A percentile compares a stretch with the other conserved stretches of the same genome.
Conservation (phyloP, 2,888 invertebrate genomes). For the Eucriotettix oculatus region DNA sequence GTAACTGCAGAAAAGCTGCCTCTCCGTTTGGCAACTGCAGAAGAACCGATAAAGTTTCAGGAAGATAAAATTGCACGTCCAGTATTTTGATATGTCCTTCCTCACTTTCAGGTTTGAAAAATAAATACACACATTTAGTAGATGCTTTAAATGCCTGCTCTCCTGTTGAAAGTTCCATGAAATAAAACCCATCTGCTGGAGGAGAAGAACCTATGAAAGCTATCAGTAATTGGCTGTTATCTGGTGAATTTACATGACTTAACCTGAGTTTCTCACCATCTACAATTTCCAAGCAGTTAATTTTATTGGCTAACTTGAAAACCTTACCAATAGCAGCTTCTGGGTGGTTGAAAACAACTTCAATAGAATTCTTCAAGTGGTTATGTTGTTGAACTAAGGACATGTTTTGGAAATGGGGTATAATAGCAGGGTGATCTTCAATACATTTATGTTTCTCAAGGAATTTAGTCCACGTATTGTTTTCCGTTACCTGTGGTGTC, state of each 20-base stretch:
- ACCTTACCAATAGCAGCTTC: slow-evolving; percentile 44
- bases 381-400: slow-evolving; percentile 72
- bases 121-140: not conserved
- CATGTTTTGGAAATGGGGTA: slow-evolving; percentile 53
- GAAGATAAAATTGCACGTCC: slow-evolving; percentile 62
- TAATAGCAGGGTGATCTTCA: slow-evolving; percentile 49
- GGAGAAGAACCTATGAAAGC: slow-evolving; percentile 27
- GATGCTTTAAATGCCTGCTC: not conserved
- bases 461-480: slow-evolving; percentile 64
- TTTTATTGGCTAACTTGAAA: slow-evolving; percentile 36
- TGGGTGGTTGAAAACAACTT: slow-evolving; percentile 37
- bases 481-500: slow-evolving; percentile 48
- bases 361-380: slow-evolving; percentile 45
- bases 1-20: slow-evolving; percentile 32
- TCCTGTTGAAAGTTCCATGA: not conserved
- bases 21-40: slow-evolving; percentile 34
- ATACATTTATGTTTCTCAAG: slow-evolving; percentile 57
- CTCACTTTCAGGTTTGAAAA: not conserved
- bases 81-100: slow-evolving; percentile 25
- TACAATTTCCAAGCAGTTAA: slow-evolving; percentile 26
- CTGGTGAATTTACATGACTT: slow-evolving; percentile 33
- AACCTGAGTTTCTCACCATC: slow-evolving; percentile 21
- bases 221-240: slow-evolving; percentile 34
- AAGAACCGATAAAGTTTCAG: slow-evolving; percentile 53
- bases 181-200: slow-evolving; percentile 28